Conservation (phyloP, 2,113 vertebrate genomes). For the Chitala chitala region DNA sequence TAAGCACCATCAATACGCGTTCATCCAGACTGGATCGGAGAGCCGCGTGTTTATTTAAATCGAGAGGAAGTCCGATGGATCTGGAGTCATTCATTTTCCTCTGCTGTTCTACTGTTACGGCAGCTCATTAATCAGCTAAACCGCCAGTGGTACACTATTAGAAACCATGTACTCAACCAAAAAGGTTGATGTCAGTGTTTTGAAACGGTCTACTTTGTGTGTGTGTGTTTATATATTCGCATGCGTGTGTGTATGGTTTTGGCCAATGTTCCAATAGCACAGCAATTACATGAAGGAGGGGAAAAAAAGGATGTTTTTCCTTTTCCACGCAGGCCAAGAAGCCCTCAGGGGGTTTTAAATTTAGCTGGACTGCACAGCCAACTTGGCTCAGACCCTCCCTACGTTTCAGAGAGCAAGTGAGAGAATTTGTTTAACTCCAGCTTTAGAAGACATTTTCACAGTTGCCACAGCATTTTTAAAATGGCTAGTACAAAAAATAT, state of each 20-base stretch:
- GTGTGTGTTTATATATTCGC: not conserved
- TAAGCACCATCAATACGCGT: slow-evolving; percentile 9
- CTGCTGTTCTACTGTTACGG: not conserved
- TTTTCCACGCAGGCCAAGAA: not conserved
- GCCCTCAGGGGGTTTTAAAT: slow-evolving; percentile 9
- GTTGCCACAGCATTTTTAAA: too few species aligned
- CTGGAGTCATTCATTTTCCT: not conserved
- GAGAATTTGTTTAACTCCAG: too few species aligned
- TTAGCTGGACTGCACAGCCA: slow-evolving; percentile 8
- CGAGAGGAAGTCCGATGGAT: not conserved
- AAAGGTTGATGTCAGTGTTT: not conserved
- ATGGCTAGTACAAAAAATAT: too few species aligned
- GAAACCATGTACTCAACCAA: not conserved
- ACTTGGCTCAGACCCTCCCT: not conserved
- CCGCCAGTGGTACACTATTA: not conserved
- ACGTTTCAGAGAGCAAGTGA: too few species aligned
- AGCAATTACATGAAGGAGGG: not conserved
- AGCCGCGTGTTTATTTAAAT: slow-evolving; percentile 5
- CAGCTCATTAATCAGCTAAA: slow-evolving; percentile 4
- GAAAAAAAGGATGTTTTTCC: not conserved
- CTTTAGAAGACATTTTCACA: too few species aligned
- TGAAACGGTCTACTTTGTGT: not conserved
- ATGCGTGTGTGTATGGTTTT: not conserved
- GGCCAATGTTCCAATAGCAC: slow-evolving; percentile 1
- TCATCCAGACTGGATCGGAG: not conserved